Conservation (phyloP, 2,797 vertebrate species). For the Falco novaeseelandiae region DNA sequence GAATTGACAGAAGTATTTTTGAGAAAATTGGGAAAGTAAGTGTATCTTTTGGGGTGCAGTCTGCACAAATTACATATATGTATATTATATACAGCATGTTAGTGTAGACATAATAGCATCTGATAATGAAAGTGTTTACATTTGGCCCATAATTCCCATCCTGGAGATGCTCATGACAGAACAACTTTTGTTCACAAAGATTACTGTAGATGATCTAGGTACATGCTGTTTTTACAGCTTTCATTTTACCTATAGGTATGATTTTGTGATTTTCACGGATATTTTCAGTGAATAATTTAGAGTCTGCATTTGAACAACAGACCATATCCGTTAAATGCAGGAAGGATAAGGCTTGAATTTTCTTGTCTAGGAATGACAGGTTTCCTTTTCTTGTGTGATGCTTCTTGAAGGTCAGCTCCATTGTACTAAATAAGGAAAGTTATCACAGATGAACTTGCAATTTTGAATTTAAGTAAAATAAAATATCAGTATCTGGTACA, state of each 20-base stretch:
- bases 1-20: background rate
- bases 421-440: background rate
- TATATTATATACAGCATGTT: background rate
- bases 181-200: background rate
- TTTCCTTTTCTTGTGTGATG: background rate
- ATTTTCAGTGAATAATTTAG: background rate
- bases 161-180: background rate
- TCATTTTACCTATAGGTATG: background rate
- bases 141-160: background rate
- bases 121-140: background rate
- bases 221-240: background rate
- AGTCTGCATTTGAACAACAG: background rate
- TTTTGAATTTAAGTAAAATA: background rate
- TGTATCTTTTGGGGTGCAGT: background rate
- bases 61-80: background rate
- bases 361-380: background rate
- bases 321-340: background rate
- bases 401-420: background rate
- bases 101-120: background rate
- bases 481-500: background rate
- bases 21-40: background rate
- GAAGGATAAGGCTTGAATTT: background rate
- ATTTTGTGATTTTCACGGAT: background rate
- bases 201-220: background rate
- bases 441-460: background rate